Conservation (phyloP, 2,113 vertebrate species). For the Thryonomys swinderianus region DNA sequence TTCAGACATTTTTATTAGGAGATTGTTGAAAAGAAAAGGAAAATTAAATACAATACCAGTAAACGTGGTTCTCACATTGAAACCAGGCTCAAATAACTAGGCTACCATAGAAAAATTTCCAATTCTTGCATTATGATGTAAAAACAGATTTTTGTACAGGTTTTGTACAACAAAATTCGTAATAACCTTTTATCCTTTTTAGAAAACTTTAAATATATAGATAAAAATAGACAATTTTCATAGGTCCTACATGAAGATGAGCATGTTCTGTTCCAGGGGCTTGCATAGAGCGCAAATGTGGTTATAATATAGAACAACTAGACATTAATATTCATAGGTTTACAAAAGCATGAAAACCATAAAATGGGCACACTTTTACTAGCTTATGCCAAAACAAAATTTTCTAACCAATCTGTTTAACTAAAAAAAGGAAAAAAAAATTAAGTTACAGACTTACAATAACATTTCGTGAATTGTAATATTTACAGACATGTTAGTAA, state of each 20-base stretch:
- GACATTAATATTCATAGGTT: conserved; percentile 89
- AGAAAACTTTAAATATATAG: conserved; percentile 95
- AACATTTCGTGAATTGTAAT: conserved; percentile 86
- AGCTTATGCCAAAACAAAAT: conserved; percentile 82
- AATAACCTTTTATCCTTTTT: conserved; percentile 94
- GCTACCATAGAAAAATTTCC: conserved; percentile 93
- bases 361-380: conserved; percentile 88
- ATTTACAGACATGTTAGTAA: conserved; percentile 89
- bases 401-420: conserved; percentile 80
- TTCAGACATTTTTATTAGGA: conserved; percentile 94
- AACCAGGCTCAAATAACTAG: conserved; percentile 92
- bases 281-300: conserved; percentile 92
- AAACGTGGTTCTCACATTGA: conserved; percentile 92
- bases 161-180: conserved; percentile 94
- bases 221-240: conserved; percentile 95
- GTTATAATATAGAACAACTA: conserved; percentile 91
- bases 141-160: conserved; percentile 94
- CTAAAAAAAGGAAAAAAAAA: conserved; percentile 82
- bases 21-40: conserved; percentile 93
- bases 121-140: conserved; percentile 93
- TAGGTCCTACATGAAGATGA: conserved; percentile 93
- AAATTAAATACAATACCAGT: conserved; percentile 93
- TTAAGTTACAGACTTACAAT: conserved; percentile 86
- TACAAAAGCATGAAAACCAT: conserved; percentile 90
- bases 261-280: conserved; percentile 91